A percentile compares a stretch with the other conserved stretches of the same genome.
Conservation (phyloP, 2,113 vertebrate genomes). For the Cercocebus atys region DNA sequence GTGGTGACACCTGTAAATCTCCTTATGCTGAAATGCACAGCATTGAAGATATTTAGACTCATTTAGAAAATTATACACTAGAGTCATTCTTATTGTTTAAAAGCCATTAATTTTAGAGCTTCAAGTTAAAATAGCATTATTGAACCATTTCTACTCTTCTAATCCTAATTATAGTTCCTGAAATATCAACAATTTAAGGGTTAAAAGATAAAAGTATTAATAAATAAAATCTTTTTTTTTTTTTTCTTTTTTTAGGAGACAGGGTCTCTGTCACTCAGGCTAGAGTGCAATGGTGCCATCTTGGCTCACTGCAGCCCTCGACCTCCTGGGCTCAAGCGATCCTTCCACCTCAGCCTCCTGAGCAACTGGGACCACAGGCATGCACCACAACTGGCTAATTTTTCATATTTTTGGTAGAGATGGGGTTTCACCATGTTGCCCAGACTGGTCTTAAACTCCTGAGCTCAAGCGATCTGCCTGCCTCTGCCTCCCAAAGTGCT, state of each 20-base stretch:
- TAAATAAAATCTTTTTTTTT: not conserved
- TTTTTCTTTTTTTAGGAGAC: no score
- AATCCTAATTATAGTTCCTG: not conserved
- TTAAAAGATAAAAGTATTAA: not conserved
- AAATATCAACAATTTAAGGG: not conserved
- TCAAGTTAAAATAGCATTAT: not conserved
- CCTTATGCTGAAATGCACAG: not conserved
- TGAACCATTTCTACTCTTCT: not conserved
- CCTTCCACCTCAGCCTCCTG: not conserved
- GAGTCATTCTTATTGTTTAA: not conserved
- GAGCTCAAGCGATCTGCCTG: not conserved
- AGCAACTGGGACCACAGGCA: not conserved
- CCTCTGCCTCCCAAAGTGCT: not conserved
- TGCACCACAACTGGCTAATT: not conserved
- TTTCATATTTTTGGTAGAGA: not conserved
- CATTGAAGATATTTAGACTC: not conserved
- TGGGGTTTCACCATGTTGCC: not conserved
- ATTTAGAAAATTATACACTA: not conserved
- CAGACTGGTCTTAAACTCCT: not conserved
- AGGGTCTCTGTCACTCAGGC: not conserved
- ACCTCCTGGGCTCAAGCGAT: not conserved
- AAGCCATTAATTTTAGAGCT: not conserved
- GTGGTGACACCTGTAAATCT: not conserved
- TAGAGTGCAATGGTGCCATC: not conserved
- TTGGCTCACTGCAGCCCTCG: not conserved